A percentile compares a stretch with the other conserved stretches of the same genome.
These are phyloP conservation scores for Campylomormyrus numenius DNA, from an alignment of 2,113 vertebrate genomes.

Conservation along the genomic window DNA sequence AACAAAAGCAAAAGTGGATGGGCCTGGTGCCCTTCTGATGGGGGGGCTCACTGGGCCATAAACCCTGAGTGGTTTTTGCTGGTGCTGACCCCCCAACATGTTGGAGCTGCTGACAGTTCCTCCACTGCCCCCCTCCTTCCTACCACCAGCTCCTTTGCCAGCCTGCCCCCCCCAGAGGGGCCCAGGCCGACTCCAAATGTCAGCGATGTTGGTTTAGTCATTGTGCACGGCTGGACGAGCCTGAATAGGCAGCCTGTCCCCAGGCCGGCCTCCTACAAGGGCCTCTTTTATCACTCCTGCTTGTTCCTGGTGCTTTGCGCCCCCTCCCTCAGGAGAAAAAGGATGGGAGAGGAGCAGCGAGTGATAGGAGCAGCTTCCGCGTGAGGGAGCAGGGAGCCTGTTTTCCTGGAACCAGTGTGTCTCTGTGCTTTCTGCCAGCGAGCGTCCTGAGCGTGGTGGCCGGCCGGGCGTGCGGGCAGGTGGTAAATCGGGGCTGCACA, in stretches of 20 bases:
- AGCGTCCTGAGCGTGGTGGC: constrained; percentile 36
- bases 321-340: constrained; percentile 47
- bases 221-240: constrained; percentile 69
- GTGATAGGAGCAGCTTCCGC: constrained; percentile 33
- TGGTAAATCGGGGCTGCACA: constrained; percentile 52
- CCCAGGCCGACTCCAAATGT: constrained; percentile 64
- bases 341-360: constrained; percentile 34
- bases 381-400: constrained; percentile 50
- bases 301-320: constrained; percentile 57
- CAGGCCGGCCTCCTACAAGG: constrained; percentile 67
- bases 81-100: not conserved
- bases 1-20: not conserved
- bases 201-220: constrained; percentile 74
- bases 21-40: not conserved
- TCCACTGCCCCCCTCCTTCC: not conserved
- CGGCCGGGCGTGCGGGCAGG: not conserved
- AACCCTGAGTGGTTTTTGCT: not conserved
- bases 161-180: constrained; percentile 40
- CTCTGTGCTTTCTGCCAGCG: constrained; percentile 51
- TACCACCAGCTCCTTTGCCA: not conserved
- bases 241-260: constrained; percentile 69
- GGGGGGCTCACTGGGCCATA: not conserved
- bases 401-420: constrained; percentile 47
- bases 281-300: constrained; percentile 60
- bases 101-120: not conserved